Conservation (phyloP, 2,888 invertebrate species). For the Agrilus cyanescens region DNA sequence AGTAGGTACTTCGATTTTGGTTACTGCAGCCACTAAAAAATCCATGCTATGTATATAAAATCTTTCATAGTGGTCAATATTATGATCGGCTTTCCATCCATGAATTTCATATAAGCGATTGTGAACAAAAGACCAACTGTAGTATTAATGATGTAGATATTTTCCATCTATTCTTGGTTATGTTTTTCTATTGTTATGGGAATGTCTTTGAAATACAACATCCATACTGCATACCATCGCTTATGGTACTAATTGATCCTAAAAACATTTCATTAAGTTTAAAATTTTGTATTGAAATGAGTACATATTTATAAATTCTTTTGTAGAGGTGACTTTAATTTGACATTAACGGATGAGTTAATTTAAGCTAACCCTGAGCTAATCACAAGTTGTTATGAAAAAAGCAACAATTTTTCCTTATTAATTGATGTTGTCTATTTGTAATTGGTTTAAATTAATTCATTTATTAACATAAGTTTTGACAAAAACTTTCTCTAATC, state of each 20-base stretch:
- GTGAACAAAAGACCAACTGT: slow-evolving; percentile 28
- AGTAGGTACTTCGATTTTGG: slow-evolving; percentile 25
- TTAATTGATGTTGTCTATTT: too few relatives aligned
- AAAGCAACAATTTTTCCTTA: too few relatives aligned
- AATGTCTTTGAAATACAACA: slow-evolving; percentile 23
- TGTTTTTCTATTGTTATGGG: slow-evolving; percentile 24
- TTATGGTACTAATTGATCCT: slow-evolving; percentile 31
- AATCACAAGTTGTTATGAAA: too few relatives aligned
- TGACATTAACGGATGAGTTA: too few relatives aligned
- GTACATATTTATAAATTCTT: too few relatives aligned
- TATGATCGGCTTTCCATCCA: slow-evolving; percentile 28
- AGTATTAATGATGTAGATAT: slow-evolving; percentile 23
- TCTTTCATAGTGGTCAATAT: slow-evolving; percentile 25
- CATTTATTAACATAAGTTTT: too few relatives aligned
- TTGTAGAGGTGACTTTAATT: too few relatives aligned
- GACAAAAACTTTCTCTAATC: too few relatives aligned
- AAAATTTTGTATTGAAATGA: too few relatives aligned
- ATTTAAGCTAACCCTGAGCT: too few relatives aligned
- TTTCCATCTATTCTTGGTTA: slow-evolving; percentile 24
- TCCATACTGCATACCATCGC: slow-evolving; percentile 36
- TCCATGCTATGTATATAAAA: slow-evolving; percentile 29
- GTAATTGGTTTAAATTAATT: too few relatives aligned
- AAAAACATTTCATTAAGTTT: neutral
- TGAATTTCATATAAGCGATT: slow-evolving; percentile 27
- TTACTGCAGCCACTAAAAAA: slow-evolving; percentile 27